Evolutionary conservation across 2,113 vertebrate species (phyloP).

Genomic region (Grallaria varia): DNA sequence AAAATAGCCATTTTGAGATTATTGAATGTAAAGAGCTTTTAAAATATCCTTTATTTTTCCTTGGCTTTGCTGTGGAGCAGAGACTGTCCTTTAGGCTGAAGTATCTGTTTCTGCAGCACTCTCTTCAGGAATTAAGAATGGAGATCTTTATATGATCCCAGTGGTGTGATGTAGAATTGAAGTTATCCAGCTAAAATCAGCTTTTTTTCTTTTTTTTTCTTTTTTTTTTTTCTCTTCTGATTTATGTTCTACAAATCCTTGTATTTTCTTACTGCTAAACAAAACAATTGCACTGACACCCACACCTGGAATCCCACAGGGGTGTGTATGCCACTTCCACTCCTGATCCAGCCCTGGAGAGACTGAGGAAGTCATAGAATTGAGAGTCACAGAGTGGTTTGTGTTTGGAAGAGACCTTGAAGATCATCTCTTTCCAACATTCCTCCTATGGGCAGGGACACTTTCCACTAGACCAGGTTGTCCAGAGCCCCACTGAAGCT

Average conservation of each 20-base stretch:
- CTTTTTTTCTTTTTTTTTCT: neutral
- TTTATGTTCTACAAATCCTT: neutral
- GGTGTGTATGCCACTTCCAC: rapidly evolving
- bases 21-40: neutral
- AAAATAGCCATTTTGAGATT: neutral
- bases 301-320: rapidly evolving
- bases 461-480: neutral
- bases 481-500: neutral
- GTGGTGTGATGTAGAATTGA: neutral
- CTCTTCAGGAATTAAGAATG: neutral
- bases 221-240: too few species aligned
- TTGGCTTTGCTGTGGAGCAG: neutral
- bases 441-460: too few species aligned
- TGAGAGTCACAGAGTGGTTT: neutral
- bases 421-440: neutral
- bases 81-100: neutral
- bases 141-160: neutral
- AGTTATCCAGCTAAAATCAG: neutral
- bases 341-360: neutral
- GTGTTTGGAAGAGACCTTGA: neutral
- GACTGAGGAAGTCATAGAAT: neutral
- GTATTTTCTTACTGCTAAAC: neutral
- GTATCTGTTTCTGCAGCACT: neutral
- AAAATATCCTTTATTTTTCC: neutral
- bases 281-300: neutral